Percentiles rank a stretch among this genome's conserved stretches.
Conservation (phyloP, 2,797 vertebrate genomes). For the Emydoidea blandingii region DNA sequence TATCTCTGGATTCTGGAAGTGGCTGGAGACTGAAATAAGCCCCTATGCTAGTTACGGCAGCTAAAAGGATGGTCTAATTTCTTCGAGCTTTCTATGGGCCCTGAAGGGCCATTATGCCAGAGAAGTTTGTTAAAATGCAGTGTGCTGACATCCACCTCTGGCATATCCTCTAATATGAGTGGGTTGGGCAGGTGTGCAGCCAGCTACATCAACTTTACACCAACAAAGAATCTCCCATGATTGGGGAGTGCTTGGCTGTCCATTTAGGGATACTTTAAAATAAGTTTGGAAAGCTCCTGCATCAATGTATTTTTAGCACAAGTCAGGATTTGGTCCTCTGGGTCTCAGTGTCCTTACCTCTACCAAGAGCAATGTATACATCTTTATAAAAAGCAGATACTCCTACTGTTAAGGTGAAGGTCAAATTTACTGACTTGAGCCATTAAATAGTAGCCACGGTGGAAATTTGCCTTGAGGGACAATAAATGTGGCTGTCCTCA, state of each 20-base stretch:
- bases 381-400: conserved; percentile 18
- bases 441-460: conserved; percentile 23
- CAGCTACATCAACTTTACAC: rapidly evolving
- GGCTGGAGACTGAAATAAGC: background rate
- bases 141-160: background rate
- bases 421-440: conserved; percentile 51
- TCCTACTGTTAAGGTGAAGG: conserved; percentile 3
- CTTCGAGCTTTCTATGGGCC: background rate
- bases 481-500: conserved; percentile 33
- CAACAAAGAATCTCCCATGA: rapidly evolving
- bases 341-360: conserved; percentile 13
- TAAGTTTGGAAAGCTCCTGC: background rate
- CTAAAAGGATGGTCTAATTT: background rate
- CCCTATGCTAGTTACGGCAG: background rate
- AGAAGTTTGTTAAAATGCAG: background rate
- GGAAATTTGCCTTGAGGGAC: conserved; percentile 23
- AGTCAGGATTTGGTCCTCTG: background rate
- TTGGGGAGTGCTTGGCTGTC: background rate
- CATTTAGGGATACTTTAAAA: background rate
- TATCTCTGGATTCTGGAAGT: background rate
- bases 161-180: background rate
- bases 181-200: background rate
- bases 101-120: background rate
- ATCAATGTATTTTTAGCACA: background rate
- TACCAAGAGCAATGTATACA: background rate